These are phyloP conservation scores for Selene dorsalis DNA, from an alignment of 2,797 vertebrate genomes.

Conservation along the genomic window DNA sequence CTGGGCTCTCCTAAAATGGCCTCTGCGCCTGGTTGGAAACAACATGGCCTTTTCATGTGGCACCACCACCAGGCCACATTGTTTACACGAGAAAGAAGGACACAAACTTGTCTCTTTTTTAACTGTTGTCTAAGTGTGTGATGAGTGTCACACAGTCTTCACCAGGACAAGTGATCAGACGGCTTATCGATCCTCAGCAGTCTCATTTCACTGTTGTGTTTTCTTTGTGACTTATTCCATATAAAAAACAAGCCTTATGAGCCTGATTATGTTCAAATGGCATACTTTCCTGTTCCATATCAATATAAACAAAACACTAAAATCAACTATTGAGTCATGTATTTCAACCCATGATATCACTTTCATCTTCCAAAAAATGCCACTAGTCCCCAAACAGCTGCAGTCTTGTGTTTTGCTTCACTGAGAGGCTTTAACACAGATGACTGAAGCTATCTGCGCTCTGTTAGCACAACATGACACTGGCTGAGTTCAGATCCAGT, in stretches of 20 bases:
- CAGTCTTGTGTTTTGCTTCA: background rate
- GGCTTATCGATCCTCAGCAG: background rate
- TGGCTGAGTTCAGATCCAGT: slow-evolving; percentile 50
- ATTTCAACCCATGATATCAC: background rate
- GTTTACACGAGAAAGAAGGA: background rate
- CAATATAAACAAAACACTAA: background rate
- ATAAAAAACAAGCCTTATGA: too few relatives aligned
- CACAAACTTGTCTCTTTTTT: background rate
- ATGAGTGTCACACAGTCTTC: background rate
- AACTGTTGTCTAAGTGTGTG: background rate
- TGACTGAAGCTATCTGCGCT: slow-evolving; percentile 40
- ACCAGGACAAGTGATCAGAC: too few relatives aligned
- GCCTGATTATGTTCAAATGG: background rate
- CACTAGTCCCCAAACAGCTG: background rate
- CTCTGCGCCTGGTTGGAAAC: background rate
- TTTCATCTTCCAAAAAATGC: background rate
- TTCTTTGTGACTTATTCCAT: too few relatives aligned
- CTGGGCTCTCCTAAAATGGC: slow-evolving; percentile 38
- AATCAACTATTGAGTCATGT: too few relatives aligned
- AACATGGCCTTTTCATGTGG: slow-evolving; percentile 7
- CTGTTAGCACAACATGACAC: slow-evolving; percentile 43
- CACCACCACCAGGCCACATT: slow-evolving; percentile 12
- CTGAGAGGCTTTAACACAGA: too few relatives aligned
- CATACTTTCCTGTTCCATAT: background rate
- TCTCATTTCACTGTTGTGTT: too few relatives aligned